A percentile compares a stretch with the other conserved stretches of the same genome.
Evolutionary conservation across 2,888 invertebrate species (phyloP).

Genomic region (Lagria hirta): DNA sequence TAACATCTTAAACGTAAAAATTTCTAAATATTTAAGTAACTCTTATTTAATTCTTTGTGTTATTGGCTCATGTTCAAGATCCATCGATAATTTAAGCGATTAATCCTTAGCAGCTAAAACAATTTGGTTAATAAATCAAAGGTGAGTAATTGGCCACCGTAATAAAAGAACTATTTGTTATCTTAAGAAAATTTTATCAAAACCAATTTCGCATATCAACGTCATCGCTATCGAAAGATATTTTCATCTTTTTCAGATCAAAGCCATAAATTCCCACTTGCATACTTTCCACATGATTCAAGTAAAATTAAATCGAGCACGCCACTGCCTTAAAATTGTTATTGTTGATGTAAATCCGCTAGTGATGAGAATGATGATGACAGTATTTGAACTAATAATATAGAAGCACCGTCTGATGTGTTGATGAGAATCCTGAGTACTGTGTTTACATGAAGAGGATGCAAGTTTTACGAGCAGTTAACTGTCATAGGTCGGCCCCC

Average conservation of each 20-base stretch:
- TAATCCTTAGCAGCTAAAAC: slow-evolving; percentile 8
- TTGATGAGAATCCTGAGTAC: not conserved
- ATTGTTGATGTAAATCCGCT: slow-evolving; percentile 2
- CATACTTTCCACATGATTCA: slow-evolving; percentile 14
- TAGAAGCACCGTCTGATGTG: slow-evolving; percentile 12
- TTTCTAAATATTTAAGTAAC: too few species aligned
- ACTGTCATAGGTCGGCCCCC: slow-evolving; percentile 38
- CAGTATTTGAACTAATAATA: not conserved
- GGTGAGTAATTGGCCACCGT: slow-evolving; percentile 15
- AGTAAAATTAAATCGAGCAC: slow-evolving; percentile 17
- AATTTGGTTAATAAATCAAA: slow-evolving; percentile 21
- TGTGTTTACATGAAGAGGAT: slow-evolving; percentile 30
- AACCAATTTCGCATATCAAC: slow-evolving; percentile 12
- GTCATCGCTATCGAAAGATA: slow-evolving; percentile 16
- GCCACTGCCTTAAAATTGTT: slow-evolving; percentile 20
- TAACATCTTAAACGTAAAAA: too few species aligned
- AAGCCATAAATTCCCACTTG: slow-evolving; percentile 2
- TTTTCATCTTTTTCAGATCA: slow-evolving; percentile 14
- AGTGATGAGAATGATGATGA: not conserved
- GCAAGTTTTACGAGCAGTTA: slow-evolving; percentile 40
- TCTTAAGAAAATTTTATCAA: slow-evolving; percentile 15
- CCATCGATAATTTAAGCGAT: not conserved
- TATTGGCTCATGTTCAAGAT: too few species aligned
- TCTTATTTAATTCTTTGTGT: too few species aligned
- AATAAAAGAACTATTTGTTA: slow-evolving; percentile 20